A percentile compares a stretch with the other conserved stretches of the same genome.
Conservation (phyloP, 2,113 vertebrate species). For the Zosterops pallidus region DNA sequence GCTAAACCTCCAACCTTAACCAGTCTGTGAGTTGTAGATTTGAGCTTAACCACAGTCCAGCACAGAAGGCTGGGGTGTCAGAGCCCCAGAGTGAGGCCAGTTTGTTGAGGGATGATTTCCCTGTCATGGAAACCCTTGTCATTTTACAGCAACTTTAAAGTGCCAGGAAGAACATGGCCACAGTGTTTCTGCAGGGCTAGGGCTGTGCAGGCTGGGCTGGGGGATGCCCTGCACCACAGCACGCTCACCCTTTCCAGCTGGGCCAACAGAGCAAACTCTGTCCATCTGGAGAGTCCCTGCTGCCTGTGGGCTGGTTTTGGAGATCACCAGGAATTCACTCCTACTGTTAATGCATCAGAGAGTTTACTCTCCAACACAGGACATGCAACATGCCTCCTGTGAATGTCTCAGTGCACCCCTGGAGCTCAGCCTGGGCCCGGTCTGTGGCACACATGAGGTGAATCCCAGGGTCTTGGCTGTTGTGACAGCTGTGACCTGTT, state of each 20-base stretch:
- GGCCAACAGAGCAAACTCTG: background rate
- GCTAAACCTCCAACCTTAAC: background rate
- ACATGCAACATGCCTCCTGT: background rate
- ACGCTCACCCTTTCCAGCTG: fast-evolving
- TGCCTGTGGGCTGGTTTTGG: background rate
- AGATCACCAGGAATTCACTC: background rate
- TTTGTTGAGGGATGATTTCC: background rate
- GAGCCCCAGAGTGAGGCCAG: background rate
- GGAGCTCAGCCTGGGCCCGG: background rate
- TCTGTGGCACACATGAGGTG: background rate
- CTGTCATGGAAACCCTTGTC: background rate
- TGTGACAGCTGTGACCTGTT: background rate
- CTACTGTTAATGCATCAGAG: background rate
- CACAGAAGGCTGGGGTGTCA: background rate
- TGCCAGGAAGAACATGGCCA: background rate
- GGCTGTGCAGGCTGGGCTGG: background rate
- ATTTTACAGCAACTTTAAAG: background rate
- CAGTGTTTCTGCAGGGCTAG: background rate
- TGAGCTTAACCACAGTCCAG: background rate
- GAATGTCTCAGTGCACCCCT: background rate
- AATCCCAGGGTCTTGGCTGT: background rate
- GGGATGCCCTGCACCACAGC: background rate
- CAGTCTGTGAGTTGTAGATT: background rate
- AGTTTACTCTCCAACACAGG: background rate
- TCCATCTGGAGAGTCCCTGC: background rate